These are phyloP conservation scores for Polietes domitor DNA, from an alignment of 2,888 invertebrate genomes.

Conservation along the genomic window DNA sequence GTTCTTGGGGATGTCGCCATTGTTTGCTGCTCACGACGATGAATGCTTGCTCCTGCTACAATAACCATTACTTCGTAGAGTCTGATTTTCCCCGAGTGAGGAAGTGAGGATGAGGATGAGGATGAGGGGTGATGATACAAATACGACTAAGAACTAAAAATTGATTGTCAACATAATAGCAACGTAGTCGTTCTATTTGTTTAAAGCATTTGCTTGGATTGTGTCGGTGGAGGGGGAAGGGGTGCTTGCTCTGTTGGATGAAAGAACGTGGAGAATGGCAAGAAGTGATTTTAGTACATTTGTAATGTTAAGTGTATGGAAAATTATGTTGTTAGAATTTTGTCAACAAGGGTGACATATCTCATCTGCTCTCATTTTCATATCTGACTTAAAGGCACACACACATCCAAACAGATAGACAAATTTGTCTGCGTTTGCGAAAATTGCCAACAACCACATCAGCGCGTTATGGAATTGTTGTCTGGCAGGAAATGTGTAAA, in stretches of 20 bases:
- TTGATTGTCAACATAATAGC: conserved; percentile 47
- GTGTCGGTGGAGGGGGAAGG: too few species aligned
- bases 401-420: too few species aligned
- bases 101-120: too few species aligned
- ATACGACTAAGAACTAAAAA: conserved; percentile 29
- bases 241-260: background rate
- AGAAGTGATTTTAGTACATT: conserved; percentile 35
- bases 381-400: background rate
- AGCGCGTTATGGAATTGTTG: background rate
- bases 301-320: conserved; percentile 55
- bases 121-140: background rate
- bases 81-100: background rate
- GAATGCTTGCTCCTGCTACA: background rate
- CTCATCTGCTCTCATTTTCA: conserved; percentile 32
- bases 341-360: conserved; percentile 34
- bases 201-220: background rate
- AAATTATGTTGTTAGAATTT: conserved; percentile 45
- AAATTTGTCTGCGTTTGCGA: background rate
- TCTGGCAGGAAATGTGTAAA: background rate
- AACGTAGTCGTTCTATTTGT: conserved; percentile 37
- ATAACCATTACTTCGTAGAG: background rate
- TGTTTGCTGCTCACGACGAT: background rate
- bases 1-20: conserved; percentile 7
- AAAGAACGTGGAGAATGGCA: background rate
- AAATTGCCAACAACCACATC: background rate